phyloP scores from a whole-genome alignment of 2,888 invertebrate species.

The Branchipolynoe longqiensis region DNA sequence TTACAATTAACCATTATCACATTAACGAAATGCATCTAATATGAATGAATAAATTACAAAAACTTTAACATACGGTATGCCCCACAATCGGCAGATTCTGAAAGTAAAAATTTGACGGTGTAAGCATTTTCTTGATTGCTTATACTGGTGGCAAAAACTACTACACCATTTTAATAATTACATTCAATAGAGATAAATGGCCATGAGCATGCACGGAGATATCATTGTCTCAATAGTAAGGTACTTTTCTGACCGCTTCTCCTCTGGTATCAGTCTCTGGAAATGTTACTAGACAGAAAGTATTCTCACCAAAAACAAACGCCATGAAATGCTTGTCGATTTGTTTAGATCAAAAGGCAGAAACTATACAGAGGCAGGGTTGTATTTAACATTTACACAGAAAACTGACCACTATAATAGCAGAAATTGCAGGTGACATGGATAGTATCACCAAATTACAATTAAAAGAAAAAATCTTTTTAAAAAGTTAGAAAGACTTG shows the following conservation, averaged over 20 bases:
- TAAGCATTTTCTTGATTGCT: conserved; percentile 51
- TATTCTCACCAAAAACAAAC: conserved; percentile 39
- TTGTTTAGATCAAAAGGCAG: conserved; percentile 38
- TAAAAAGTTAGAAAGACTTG: background rate
- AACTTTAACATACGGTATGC: conserved; percentile 56
- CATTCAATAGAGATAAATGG: conserved; percentile 28
- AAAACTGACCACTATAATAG: conserved; percentile 22
- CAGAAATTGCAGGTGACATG: too few relatives aligned
- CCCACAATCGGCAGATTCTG: conserved; percentile 57
- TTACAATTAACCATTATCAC: background rate
- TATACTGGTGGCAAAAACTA: background rate
- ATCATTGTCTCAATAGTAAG: background rate
- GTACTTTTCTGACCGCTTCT: background rate
- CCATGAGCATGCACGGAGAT: conserved; percentile 12
- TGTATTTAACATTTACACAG: conserved; percentile 15
- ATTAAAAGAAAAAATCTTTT: background rate
- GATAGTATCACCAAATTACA: conserved; percentile 1
- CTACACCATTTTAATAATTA: conserved; percentile 1
- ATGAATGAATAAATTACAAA: conserved; percentile 33
- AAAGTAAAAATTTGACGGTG: conserved; percentile 48
- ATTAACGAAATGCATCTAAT: conserved; percentile 21
- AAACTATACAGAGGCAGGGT: conserved; percentile 5
- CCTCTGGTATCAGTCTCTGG: conserved; percentile 47
- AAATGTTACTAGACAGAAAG: conserved; percentile 44
- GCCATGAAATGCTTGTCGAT: conserved; percentile 15